Base-by-base conservation (phyloP, 2,888 invertebrate species). In the Philhelius pedissequus region DNA sequence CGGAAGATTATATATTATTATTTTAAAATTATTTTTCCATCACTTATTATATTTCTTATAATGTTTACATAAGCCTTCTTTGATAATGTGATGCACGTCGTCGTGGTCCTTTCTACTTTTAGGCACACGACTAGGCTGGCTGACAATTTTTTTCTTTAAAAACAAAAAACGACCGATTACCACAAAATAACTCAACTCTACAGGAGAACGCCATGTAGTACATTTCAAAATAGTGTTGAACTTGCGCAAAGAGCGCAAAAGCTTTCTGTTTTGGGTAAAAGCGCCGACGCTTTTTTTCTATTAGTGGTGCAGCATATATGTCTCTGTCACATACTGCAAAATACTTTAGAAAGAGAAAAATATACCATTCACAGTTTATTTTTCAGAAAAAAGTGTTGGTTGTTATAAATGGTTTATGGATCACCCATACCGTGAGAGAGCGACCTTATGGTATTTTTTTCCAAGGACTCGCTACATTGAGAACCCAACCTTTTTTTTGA, bases 21-120 rank as follows among this genome's bases (percentile, higher is more conserved):
- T 56, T 20, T 22, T 22, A 3, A n/a, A 50, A 52, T 9, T 52
- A 50, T 18, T 11, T 45, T 52, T 30, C 15, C n/a, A 9, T 27
- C 13, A 52, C 52, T 30, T 27, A 5, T 52, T 60, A 7, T 30
- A n/a, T 50, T 64, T 25, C 30, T 27, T 15, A 40, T 52, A 22
- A 38, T 83, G 78, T 83, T 83, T 83, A 83, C 78, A 69, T 78
- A 83, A 83, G 78, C 40, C 68, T 38, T 73, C 68, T 62, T 56
- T 62, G 11, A 35, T 4, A 52, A 71, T 52, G 13, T 56, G 54
- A 75, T 27, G 40, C 52, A 52, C 52, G 52, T 52, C 60, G 48
- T 62, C 25, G 73, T n/a, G n/a, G n/a, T 82, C 78, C 78, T 78
- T 73, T 77, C 70, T 73, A 40, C n/a, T 64, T 22, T 50, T 58